phyloP scores from a whole-genome alignment of 2,888 invertebrate species.

The Nymphalis c-album region DNA sequence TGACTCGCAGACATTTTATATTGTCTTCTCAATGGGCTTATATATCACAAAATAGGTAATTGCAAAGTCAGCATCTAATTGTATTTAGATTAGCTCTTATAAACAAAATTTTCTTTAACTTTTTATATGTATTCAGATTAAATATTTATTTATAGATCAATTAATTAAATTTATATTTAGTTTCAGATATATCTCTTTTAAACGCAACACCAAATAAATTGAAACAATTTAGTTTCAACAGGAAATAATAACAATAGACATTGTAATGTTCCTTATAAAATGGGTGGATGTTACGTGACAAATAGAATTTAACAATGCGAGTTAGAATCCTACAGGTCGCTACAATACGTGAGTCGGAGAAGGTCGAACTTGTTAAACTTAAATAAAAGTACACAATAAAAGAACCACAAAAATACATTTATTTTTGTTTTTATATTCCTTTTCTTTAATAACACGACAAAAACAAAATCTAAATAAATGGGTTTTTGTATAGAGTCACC shows the following conservation, averaged over 20 bases:
- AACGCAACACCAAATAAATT: constrained; percentile 7
- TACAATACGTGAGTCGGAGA: constrained; percentile 7
- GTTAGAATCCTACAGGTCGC: constrained; percentile 12
- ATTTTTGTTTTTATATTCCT: neutral
- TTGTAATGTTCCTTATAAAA: constrained; percentile 24
- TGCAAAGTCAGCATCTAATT: too few relatives aligned
- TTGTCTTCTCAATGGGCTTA: too few relatives aligned
- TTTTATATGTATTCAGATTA: too few relatives aligned
- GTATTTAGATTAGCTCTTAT: too few relatives aligned
- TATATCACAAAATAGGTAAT: too few relatives aligned
- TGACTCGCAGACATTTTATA: too few relatives aligned
- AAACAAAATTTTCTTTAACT: too few relatives aligned
- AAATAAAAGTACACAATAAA: neutral
- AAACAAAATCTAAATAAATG: too few relatives aligned
- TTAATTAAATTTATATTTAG: neutral
- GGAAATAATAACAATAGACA: constrained; percentile 28
- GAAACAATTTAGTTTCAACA: constrained; percentile 18
- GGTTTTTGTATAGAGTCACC: too few relatives aligned
- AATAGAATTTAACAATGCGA: constrained; percentile 18
- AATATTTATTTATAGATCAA: neutral
- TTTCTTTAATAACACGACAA: too few relatives aligned
- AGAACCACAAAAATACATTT: neutral
- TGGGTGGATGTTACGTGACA: constrained; percentile 28
- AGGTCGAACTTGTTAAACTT: constrained; percentile 4
- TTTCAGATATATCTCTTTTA: neutral